These are phyloP conservation scores for Leptinotarsa defecta DNA, from an alignment of 1,140 invertebrate species.

Conservation along the genomic window DNA sequence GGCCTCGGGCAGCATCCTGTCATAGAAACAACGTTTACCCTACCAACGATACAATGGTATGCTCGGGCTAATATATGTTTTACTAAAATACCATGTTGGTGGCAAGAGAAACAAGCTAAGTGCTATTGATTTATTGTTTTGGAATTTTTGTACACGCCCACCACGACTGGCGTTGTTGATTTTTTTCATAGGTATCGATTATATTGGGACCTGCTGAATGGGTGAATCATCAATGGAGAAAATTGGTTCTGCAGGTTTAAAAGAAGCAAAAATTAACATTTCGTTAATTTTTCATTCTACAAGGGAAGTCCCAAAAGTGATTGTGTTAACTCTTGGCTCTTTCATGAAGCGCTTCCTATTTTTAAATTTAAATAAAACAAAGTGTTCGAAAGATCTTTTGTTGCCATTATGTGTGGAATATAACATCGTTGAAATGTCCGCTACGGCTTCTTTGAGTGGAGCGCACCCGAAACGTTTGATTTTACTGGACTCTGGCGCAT, in stretches of 20 bases:
- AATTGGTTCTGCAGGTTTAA: not conserved
- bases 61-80: slow-evolving; percentile 38
- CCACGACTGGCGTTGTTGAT: slow-evolving; percentile 29
- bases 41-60: slow-evolving; percentile 39
- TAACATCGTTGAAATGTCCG: too few relatives aligned
- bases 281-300: too few relatives aligned
- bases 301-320: too few relatives aligned
- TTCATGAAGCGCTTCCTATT: too few relatives aligned
- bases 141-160: slow-evolving; percentile 31
- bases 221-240: not conserved
- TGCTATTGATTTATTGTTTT: slow-evolving; percentile 36
- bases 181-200: slow-evolving; percentile 16
- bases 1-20: slow-evolving; percentile 38
- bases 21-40: slow-evolving; percentile 40
- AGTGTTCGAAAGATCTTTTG: too few relatives aligned
- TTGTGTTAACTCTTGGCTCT: too few relatives aligned
- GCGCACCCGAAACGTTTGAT: too few relatives aligned
- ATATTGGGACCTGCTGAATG: not conserved
- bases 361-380: too few relatives aligned
- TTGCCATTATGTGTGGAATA: too few relatives aligned
- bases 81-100: slow-evolving; percentile 44
- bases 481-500: too few relatives aligned
- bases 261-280: too few relatives aligned
- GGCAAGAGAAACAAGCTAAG: slow-evolving; percentile 35
- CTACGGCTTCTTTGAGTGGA: too few relatives aligned